Conservation (phyloP, 2,113 vertebrate genomes). For the Blennius ocellaris region DNA sequence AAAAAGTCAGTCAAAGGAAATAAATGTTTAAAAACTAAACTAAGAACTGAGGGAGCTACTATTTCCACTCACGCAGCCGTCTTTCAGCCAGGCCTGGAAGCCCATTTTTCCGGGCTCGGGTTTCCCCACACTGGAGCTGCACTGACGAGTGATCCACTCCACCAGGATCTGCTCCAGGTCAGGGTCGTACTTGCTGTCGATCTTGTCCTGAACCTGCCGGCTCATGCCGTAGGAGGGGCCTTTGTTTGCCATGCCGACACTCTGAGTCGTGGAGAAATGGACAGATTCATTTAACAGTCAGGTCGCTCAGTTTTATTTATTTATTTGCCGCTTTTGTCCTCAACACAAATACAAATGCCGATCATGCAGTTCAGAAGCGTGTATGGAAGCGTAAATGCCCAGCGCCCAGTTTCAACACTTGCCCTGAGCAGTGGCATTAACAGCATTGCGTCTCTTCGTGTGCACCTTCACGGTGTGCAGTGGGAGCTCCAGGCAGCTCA, state of each 20-base stretch:
- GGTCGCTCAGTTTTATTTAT: no score
- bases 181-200: slow-evolving; percentile 95
- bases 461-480: slow-evolving; percentile 64
- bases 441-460: slow-evolving; percentile 62
- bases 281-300: not conserved
- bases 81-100: slow-evolving; percentile 98
- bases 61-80: slow-evolving; percentile 89
- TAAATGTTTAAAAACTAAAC: not conserved
- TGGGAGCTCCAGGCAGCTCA: slow-evolving; percentile 62
- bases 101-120: slow-evolving; percentile 90
- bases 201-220: slow-evolving; percentile 94
- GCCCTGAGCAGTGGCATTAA: slow-evolving; percentile 17
- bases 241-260: slow-evolving; percentile 94
- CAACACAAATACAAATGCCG: slow-evolving; percentile 19
- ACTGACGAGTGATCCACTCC: slow-evolving; percentile 93
- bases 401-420: slow-evolving; percentile 26
- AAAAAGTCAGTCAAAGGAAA: not conserved
- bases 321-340: no score
- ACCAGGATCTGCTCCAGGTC: slow-evolving; percentile 94
- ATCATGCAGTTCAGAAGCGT: slow-evolving; percentile 74
- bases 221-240: slow-evolving; percentile 96
- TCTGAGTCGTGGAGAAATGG: slow-evolving; percentile 21
- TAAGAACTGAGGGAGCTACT: no score
- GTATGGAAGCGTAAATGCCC: slow-evolving; percentile 56
- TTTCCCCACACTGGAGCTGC: slow-evolving; percentile 84